These are phyloP conservation scores for Sesamia inferens DNA, from an alignment of 2,888 invertebrate species.

Conservation along the genomic window DNA sequence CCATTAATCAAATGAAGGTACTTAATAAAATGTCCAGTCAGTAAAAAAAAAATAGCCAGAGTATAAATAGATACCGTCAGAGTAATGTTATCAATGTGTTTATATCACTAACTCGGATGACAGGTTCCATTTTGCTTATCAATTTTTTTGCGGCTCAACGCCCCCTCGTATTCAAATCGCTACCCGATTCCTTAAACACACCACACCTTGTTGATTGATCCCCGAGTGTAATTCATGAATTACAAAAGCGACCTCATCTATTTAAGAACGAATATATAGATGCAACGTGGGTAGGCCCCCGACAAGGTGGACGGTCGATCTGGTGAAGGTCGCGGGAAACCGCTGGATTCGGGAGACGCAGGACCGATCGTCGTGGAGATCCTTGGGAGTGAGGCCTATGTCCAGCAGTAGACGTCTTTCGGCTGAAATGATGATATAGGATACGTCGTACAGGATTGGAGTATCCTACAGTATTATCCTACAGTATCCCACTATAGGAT, in stretches of 20 bases:
- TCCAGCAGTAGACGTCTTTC: too few species aligned
- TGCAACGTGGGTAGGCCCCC: too few species aligned
- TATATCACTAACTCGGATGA: slow-evolving; percentile 27
- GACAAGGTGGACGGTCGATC: too few species aligned
- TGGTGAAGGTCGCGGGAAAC: too few species aligned
- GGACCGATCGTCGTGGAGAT: too few species aligned
- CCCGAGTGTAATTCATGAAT: not conserved
- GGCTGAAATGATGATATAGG: too few species aligned
- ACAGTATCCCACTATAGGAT: too few species aligned
- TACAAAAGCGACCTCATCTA: not conserved
- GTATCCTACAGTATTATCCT: too few species aligned
- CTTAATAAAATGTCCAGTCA: not conserved
- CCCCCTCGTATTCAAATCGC: slow-evolving; percentile 20
- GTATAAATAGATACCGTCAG: not conserved
- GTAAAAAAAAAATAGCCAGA: not conserved
- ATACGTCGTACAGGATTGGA: too few species aligned
- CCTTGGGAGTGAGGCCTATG: too few species aligned
- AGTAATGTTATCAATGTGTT: slow-evolving; percentile 21
- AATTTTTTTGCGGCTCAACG: slow-evolving; percentile 24
- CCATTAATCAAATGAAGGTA: not conserved
- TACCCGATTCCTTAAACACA: not conserved
- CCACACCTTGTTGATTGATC: slow-evolving; percentile 10
- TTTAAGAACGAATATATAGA: too few species aligned
- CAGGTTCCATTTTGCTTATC: slow-evolving; percentile 28
- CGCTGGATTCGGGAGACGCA: too few species aligned